Evolutionary conservation across 2,113 vertebrate species (phyloP).

Genomic region (Etheostoma cragini): DNA sequence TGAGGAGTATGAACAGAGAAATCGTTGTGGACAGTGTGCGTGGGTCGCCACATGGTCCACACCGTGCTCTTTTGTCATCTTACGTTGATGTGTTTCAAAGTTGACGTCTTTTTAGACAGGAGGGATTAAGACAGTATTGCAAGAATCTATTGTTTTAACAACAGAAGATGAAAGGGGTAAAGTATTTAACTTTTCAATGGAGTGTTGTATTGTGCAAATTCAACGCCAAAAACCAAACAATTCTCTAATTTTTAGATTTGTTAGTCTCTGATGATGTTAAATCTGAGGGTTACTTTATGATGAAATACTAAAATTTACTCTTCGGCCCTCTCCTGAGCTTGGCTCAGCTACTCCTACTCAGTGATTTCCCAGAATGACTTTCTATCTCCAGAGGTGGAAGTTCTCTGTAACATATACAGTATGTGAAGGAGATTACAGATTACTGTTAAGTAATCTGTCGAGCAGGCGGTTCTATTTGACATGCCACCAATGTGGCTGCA

Average conservation of each 20-base stretch:
- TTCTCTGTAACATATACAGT: constrained; percentile 21
- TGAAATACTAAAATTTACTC: constrained; percentile 30
- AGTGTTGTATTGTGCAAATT: not conserved
- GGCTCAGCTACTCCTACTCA: constrained; percentile 51
- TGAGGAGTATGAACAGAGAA: no score
- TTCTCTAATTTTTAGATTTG: no score
- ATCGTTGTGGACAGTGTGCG: no score
- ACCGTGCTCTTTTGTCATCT: no score
- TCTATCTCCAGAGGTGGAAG: constrained; percentile 49
- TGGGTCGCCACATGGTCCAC: no score
- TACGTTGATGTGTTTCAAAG: no score
- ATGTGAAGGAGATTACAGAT: constrained; percentile 31
- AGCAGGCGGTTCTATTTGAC: not conserved
- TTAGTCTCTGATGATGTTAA: constrained; percentile 24
- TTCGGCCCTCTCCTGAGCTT: not conserved
- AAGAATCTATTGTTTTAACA: not conserved
- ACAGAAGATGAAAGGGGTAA: not conserved
- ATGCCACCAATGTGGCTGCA: not conserved
- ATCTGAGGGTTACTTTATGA: constrained; percentile 35
- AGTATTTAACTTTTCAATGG: no score
- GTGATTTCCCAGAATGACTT: constrained; percentile 59
- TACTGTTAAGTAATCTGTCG: not conserved
- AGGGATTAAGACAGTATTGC: not conserved
- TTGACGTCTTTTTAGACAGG: no score
- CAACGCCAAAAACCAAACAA: not conserved